phyloP scores from a whole-genome alignment of 2,888 invertebrate genomes.

The Ornithoptera alexandrae region DNA sequence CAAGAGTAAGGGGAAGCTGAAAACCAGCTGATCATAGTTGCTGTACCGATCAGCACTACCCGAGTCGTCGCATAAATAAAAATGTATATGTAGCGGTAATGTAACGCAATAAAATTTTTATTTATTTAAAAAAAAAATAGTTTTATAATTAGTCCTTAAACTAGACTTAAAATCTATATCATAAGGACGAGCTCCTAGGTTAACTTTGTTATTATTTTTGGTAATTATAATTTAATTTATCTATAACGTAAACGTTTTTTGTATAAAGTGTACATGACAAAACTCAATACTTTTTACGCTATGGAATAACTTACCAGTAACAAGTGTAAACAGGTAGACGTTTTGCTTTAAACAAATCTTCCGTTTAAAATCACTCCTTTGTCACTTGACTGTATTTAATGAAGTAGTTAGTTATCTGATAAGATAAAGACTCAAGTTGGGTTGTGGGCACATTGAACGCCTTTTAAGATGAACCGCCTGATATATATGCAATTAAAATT shows the following conservation, averaged over 20 bases:
- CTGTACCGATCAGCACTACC: too few relatives aligned
- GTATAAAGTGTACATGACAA: not conserved
- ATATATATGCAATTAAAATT: not conserved
- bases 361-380: not conserved
- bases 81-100: too few relatives aligned
- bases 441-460: slow-evolving; percentile 10
- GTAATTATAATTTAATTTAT: not conserved
- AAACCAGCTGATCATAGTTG: too few relatives aligned
- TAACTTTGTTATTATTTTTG: too few relatives aligned
- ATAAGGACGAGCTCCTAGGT: too few relatives aligned
- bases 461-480: slow-evolving; percentile 4
- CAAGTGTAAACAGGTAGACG: not conserved
- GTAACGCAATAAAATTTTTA: too few relatives aligned
- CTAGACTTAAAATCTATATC: too few relatives aligned
- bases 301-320: not conserved
- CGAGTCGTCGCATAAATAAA: too few relatives aligned
- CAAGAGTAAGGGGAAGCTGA: too few relatives aligned
- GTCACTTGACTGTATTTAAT: slow-evolving; percentile 1
- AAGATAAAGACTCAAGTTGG: slow-evolving; percentile 18
- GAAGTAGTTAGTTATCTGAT: slow-evolving; percentile 19
- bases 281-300: not conserved
- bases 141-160: too few relatives aligned
- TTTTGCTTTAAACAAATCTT: not conserved
- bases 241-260: not conserved
- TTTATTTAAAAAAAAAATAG: too few relatives aligned